Base-by-base conservation (phyloP, 1,140 invertebrate genomes). In the Micrasema minimum region DNA sequence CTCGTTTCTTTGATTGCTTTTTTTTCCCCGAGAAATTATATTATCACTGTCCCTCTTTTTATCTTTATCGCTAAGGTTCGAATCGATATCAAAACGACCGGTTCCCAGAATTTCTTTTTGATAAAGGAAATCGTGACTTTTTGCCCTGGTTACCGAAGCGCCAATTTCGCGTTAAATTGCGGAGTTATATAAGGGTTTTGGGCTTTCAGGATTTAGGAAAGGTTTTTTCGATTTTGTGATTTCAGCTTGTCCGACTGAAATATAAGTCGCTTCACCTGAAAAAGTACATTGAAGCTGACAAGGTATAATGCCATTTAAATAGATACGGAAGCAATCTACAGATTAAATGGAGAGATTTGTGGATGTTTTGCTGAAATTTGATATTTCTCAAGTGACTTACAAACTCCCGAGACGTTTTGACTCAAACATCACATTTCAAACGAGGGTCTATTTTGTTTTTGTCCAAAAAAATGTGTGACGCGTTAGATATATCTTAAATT, bases 1-100 rank as follows among this genome's bases (percentile, higher is more conserved):
- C 50, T 67, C 41, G 22, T 12, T 53, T 22, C 16, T 67, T 67
- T 38, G 48, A 53, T 67, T 53, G 48, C 23, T 18, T 66, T 50
- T 66, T n/a, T 66, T 46, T 23, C 11, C 26, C 48, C 35, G 18
- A 20, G 18, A 59, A 59, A 59, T 43, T 41, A 59, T 59, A 59
- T 59, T 59, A 59, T 59, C 55, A 41, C 35, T 20, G 35, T 41
- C 37, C 37, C 55, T 38, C 55, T 59, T 59, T 35, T 31, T 55
- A 26, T 55, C 35, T 41, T 22, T 59, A 38, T 59, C 14, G 1
- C 12, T 59, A 59, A 16, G 55, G 26, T 59, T 22, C 10, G 23
- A 53, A 53, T 53, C 50, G 50, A 53, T 53, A 38, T 18, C n/a
- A 23, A 14, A n/a, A 18, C 7, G 37, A 41, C 23, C 12, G 23